Conservation (phyloP, 37 sponge, comb jelly and placozoan species). For the Hormiphora californensis region DNA sequence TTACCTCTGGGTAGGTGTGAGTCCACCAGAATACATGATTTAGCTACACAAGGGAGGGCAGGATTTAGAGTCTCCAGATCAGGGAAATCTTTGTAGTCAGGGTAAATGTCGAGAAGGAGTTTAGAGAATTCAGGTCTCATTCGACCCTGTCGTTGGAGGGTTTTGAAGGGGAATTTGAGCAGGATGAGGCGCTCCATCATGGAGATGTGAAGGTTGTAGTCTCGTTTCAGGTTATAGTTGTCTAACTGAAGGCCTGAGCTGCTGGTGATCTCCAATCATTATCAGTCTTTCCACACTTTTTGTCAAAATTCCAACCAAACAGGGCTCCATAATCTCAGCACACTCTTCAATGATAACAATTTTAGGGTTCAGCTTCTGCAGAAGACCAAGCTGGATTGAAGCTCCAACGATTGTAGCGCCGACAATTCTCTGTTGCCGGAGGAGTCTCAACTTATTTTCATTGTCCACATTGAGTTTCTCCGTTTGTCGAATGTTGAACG, state of each 20-base stretch:
- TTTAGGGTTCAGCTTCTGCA: constrained; percentile 65
- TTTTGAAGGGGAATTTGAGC: constrained; percentile 56
- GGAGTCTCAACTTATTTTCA: constrained; percentile 40
- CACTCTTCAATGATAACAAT: constrained; percentile 95
- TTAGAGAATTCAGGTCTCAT: constrained; percentile 84
- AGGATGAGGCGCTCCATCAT: constrained; percentile 78
- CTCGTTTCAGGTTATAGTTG: constrained; percentile 63
- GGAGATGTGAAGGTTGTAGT: constrained; percentile 72
- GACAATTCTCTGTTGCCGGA: constrained; percentile 66
- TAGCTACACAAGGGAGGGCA: constrained; percentile 54
- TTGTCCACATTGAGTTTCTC: no score
- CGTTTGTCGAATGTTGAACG: no score
- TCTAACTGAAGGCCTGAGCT: constrained; percentile 78
- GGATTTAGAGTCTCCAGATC: background rate
- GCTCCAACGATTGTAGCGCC: constrained; percentile 95
- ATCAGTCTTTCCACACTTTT: constrained; percentile 78
- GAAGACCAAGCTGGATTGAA: constrained; percentile 68
- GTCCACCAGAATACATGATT: constrained; percentile 66
- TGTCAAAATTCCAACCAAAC: constrained; percentile 75
- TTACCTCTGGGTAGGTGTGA: constrained; percentile 61
- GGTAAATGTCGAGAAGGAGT: constrained; percentile 69
- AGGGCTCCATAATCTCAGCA: constrained; percentile 91
- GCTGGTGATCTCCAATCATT: constrained; percentile 94
- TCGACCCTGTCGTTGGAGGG: constrained; percentile 71
- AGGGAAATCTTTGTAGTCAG: constrained; percentile 19